These are phyloP conservation scores for Aethes cnicana DNA, from an alignment of 2,888 invertebrate species.

Conservation along the genomic window DNA sequence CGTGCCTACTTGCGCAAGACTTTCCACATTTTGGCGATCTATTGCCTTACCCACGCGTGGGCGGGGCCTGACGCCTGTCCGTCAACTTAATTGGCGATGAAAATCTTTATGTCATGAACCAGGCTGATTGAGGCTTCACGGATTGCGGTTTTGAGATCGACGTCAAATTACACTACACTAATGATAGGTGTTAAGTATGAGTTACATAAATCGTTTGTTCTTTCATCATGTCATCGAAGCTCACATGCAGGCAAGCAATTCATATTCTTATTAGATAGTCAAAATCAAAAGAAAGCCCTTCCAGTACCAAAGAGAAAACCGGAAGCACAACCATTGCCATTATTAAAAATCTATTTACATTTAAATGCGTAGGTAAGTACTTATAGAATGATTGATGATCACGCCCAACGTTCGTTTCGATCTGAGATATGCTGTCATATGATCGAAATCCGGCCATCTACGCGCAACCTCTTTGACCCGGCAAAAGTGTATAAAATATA, in stretches of 20 bases:
- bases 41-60: conserved; percentile 57
- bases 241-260: too few species aligned
- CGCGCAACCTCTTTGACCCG: conserved; percentile 17
- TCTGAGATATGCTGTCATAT: conserved; percentile 16
- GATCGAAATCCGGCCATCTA: conserved; percentile 11
- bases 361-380: conserved; percentile 2
- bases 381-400: conserved; percentile 25
- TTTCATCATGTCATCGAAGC: too few species aligned
- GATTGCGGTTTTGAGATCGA: conserved; percentile 12
- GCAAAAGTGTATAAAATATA: conserved; percentile 26
- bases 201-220: neutral
- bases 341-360: conserved; percentile 1
- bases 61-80: conserved; percentile 49
- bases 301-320: neutral
- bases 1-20: conserved; percentile 35
- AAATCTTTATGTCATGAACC: conserved; percentile 28
- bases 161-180: conserved; percentile 3
- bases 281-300: neutral
- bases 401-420: conserved; percentile 18
- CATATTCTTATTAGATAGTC: too few species aligned
- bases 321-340: neutral
- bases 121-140: conserved; percentile 1
- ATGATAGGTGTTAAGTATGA: neutral
- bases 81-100: conserved; percentile 46
- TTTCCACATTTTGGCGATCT: conserved; percentile 44